Conservation (phyloP, 2,113 vertebrate species). For the Ranitomeya variabilis region DNA sequence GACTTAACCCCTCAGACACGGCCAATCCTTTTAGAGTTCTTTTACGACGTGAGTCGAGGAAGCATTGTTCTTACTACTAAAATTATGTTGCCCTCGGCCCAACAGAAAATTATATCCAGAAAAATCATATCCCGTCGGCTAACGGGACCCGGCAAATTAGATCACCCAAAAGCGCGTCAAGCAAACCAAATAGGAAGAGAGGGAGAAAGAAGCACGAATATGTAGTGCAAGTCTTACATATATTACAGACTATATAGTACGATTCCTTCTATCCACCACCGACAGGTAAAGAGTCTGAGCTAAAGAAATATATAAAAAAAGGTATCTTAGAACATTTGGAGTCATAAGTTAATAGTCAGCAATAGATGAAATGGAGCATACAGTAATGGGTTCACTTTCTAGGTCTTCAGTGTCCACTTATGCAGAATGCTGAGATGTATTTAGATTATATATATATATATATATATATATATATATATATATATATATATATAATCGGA, state of each 20-base stretch:
- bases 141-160: background rate
- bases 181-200: background rate
- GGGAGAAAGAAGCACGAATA: background rate
- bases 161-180: background rate
- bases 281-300: background rate
- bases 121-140: constrained; percentile 2
- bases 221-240: background rate
- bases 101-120: background rate
- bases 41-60: constrained; percentile 15
- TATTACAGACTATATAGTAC: background rate
- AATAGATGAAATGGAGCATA: background rate
- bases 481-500: background rate
- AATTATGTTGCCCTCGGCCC: background rate
- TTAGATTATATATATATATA: background rate
- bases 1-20: constrained; percentile 47
- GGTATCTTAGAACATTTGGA: background rate
- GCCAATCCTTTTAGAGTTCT: constrained; percentile 25
- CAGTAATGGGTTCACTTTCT: no score
- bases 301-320: background rate
- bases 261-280: background rate
- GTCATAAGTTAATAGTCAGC: background rate
- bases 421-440: background rate
- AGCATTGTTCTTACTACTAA: constrained; percentile 15
- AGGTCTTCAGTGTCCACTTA: no score
- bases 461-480: background rate